Evolutionary conservation across 2,888 invertebrate species (phyloP), one percentile per base, ranked within the genome.

Genomic region (Epistrophe eligans): DNA sequence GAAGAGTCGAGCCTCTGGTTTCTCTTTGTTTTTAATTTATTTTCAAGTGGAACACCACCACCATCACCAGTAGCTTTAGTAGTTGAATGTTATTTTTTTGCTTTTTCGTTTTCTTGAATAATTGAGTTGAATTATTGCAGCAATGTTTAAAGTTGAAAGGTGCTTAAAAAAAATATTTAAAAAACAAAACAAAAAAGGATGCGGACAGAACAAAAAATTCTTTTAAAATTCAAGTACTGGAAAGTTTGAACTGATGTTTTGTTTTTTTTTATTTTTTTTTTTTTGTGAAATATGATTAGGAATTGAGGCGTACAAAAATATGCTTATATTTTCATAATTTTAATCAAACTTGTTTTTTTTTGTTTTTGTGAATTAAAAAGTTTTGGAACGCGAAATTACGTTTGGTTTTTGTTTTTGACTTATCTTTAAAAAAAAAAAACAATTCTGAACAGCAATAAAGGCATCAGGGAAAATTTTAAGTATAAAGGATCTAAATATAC

Each of bases 91-190:
- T 71, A 60, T 70, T 70, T 40, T 40, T 40, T 43, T 24, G 6
- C 40, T 66, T 72, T 60, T 62, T 58, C 28, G 62, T 83, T 72
- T 62, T 58, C 35, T 67, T 83, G 60, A 83, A 83, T 77, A 83
- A 77, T 83, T 77, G 66, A 83, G 72, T 77, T 77, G 72, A 77
- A 77, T 77, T 72, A 77, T 55, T 52, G 77, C 70, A 70, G 70
- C 55, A 55, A 70, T 55, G 40, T 40, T 55, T 40, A 40, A 43
- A 55, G 52, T 70, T 70, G 52, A 70, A 70, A 55, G 55, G 67
- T 50, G 52, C 70, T 55, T 24, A 40, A 17, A 38, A 15, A 19
- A 50, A 15, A 10, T 15, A 60, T 32, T n/a, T 11, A 62, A 43
- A 43, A 45, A 19, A 19, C 0, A 19, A 60, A 43, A 28, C 2